Evolutionary conservation across 2,113 vertebrate genomes (phyloP), one percentile per base, ranked within the genome.

Genomic region (Clinocottus analis): DNA sequence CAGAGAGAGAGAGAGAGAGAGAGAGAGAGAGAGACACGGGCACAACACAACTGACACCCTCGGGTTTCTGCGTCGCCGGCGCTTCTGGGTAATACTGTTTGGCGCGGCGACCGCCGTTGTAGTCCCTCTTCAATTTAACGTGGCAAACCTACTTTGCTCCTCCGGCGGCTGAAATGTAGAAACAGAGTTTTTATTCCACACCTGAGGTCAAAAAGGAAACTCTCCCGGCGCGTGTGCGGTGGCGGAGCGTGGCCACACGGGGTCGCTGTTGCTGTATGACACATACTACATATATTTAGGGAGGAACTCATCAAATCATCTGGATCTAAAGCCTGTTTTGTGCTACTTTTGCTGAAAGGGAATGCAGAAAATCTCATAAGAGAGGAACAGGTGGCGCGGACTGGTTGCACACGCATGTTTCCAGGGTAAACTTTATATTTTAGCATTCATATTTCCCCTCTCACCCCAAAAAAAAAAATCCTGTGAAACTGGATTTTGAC

Each of bases 211-310:
- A 63, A 66, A 45, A 45, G 13, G 6, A 76, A 17, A 13, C 13
- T 69, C 17, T 17, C n/a, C 39, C 23, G 39, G 12, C 35, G 56
- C 3, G 39, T 3, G 39, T 41, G 39, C 25, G 33, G 76, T 84
- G 69, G 64, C 73, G 27, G 13, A 39, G 29, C 23, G 8, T 66
- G 17, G 23, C 91, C 93, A 93, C 86, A 81, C 69, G 88, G 87
- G 81, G 93, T 89, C 93, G 55, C 91, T 92, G 89, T 91, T 91
- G 90, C 79, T 69, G 19, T 63, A 80, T 59, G 16, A 78, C 75
- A 86, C 4, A 72, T 66, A 29, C 14, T n/a, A 11, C 67, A 78
- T 43, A 29, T 5, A 81, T 73, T 58, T 61, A 33, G 51, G 16
- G 25, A 56, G 51, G 43, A 19, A 19, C 59, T 49, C 27, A 55